Evolutionary conservation across 1,140 invertebrate species (phyloP), one percentile per base, ranked within the genome.

Genomic region (Portunus trituberculatus): DNA sequence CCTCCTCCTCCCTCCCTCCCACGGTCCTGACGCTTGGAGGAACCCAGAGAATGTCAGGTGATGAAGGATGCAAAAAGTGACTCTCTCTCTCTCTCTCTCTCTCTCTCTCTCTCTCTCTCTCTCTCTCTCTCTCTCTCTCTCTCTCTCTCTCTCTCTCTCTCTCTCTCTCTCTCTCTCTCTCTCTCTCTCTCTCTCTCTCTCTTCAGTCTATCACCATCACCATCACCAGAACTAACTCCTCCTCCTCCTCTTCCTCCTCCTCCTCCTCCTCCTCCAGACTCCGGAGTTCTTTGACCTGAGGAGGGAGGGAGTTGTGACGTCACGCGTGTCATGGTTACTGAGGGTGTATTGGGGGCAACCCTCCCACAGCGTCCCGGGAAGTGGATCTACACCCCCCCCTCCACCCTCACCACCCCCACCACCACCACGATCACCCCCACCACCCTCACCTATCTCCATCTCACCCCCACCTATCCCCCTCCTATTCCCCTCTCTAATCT

Each of bases 251-350:
- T 25, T n/a, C 67, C n/a, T n/a, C 67, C 67, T 76, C 67, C 67
- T n/a, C n/a, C 67, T 76, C 67, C n/a, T 20, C n/a, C 25, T 76
- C 67, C n/a, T n/a, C 67, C 20, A 25, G 20, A 12, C 67, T 76
- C 67, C 67, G 67, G 84, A 87, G 84, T 87, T 87, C 31, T 87
- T 46, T 87, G 84, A 87, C 84, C 84, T 87, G 84, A 46, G 31
- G 84, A 76, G 67, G 52, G 52, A 84, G 83, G 83, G 83, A 10
- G 76, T 82, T 0, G 25, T 87, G 84, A 87, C 84, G 84, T 87
- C 84, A 87, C 84, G 39, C 84, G 12, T 46, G 84, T 87, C 84
- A 87, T 87, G 84, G 84, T 87, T 87, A 87, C 84, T 14, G 84
- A 46, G 39, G 31, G 31, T 31, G 39, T 46, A 46, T 32, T 46